Conservation (phyloP, 2,113 vertebrate species). For the Danionella cerebrum region DNA sequence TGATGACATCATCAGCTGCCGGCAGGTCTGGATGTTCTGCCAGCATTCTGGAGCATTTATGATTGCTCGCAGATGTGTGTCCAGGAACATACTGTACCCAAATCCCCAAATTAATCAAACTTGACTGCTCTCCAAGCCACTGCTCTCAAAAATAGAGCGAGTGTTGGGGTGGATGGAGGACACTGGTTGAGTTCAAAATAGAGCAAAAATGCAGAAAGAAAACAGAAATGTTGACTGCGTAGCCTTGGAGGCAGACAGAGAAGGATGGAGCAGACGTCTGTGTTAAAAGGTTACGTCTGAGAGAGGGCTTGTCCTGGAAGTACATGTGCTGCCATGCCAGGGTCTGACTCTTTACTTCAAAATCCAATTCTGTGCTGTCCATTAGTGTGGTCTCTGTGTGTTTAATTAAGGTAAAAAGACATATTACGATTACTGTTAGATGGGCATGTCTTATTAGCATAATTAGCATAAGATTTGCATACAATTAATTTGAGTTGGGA, state of each 20-base stretch:
- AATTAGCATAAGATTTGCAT: no score
- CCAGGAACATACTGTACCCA: constrained; percentile 99
- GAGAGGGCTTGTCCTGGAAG: constrained; percentile 8
- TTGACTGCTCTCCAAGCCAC: constrained; percentile 91
- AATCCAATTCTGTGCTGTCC: not conserved
- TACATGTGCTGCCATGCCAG: not conserved
- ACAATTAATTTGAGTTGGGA: no score
- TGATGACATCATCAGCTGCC: constrained; percentile 96
- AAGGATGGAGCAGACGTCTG: not conserved
- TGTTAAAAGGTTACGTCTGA: not conserved
- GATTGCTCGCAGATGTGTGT: constrained; percentile 99
- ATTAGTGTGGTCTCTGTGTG: not conserved
- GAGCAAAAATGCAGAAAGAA: constrained; percentile 48
- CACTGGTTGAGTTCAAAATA: constrained; percentile 51
- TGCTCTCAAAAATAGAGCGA: constrained; percentile 68
- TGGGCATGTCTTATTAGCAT: no score
- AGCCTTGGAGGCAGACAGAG: not conserved
- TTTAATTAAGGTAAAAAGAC: no score
- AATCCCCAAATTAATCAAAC: constrained; percentile 98
- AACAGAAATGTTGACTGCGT: constrained; percentile 23
- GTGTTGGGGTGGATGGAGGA: constrained; percentile 36
- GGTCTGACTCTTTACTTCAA: not conserved
- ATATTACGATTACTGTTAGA: no score
- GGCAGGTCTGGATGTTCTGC: constrained; percentile 99
- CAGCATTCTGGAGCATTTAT: constrained; percentile 99